phyloP scores from a whole-genome alignment of 2,888 invertebrate species.

The Drosophila birchii region DNA sequence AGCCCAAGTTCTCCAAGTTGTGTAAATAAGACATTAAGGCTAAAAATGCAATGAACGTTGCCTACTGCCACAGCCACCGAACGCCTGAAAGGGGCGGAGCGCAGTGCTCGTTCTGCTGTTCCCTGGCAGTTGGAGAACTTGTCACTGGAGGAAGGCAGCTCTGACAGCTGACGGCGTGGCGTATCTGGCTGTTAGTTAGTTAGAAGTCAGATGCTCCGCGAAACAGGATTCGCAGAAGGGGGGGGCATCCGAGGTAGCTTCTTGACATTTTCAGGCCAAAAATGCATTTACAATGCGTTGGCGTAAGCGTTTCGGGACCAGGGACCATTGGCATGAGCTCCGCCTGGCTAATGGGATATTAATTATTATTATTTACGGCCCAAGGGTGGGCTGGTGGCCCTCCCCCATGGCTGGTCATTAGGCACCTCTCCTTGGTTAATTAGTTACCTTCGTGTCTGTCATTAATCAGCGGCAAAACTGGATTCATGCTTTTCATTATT shows the following conservation, averaged over 20 bases:
- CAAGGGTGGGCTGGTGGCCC: neutral
- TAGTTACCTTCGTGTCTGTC: constrained; percentile 24
- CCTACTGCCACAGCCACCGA: neutral
- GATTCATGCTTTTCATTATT: constrained; percentile 15
- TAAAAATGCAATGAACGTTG: constrained; percentile 6
- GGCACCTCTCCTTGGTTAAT: constrained; percentile 22
- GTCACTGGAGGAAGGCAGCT: constrained; percentile 17
- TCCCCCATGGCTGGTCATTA: constrained; percentile 17
- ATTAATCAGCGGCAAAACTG: constrained; percentile 25
- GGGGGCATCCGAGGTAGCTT: neutral
- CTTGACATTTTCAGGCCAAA: constrained; percentile 30
- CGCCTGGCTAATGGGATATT: constrained; percentile 27
- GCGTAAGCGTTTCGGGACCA: neutral
- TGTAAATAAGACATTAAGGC: constrained; percentile 30
- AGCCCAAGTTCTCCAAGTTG: constrained; percentile 18
- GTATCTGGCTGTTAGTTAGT: constrained; percentile 17
- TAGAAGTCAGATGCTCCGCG: constrained; percentile 13
- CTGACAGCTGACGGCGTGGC: constrained; percentile 26
- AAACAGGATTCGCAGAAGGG: neutral
- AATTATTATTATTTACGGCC: constrained; percentile 29
- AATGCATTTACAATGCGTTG: constrained; percentile 23
- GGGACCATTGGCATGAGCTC: neutral
- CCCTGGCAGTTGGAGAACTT: constrained; percentile 29
- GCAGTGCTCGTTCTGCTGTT: constrained; percentile 2
- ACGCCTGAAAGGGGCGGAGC: neutral